phyloP scores from a whole-genome alignment of 1,140 invertebrate genomes.

The Ips typographus region DNA sequence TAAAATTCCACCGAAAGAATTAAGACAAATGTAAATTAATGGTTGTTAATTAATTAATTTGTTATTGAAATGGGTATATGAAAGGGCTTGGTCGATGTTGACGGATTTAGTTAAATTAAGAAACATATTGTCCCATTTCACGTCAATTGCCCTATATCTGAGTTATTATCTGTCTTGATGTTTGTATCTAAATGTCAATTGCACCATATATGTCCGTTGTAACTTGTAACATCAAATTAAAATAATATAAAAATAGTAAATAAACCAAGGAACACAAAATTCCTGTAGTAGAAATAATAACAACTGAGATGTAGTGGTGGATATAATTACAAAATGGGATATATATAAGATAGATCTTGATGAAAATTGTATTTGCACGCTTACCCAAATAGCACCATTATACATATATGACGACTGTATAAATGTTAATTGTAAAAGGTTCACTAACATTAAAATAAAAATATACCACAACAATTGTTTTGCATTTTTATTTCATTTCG shows the following conservation, averaged over 20 bases:
- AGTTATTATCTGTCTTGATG: constrained; percentile 17
- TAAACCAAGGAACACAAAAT: not conserved
- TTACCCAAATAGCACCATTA: constrained; percentile 36
- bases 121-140: constrained; percentile 25
- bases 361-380: constrained; percentile 34
- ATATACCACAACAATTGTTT: constrained; percentile 22
- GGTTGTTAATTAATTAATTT: too few relatives aligned
- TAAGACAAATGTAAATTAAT: too few relatives aligned
- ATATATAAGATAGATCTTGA: constrained; percentile 32
- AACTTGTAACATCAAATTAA: not conserved
- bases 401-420: constrained; percentile 34
- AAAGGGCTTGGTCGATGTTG: not conserved
- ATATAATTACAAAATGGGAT: constrained; percentile 21
- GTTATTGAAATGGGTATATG: too few relatives aligned
- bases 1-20: too few relatives aligned
- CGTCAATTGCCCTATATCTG: constrained; percentile 22
- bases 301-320: constrained; percentile 22
- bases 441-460: constrained; percentile 30
- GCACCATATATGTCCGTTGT: constrained; percentile 22
- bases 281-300: constrained; percentile 7
- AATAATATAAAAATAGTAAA: not conserved
- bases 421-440: constrained; percentile 34
- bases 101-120: constrained; percentile 5
- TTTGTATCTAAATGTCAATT: constrained; percentile 19
- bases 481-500: not conserved